Conservation (phyloP, 2,113 vertebrate species). For the Misgurnus anguillicaudatus region DNA sequence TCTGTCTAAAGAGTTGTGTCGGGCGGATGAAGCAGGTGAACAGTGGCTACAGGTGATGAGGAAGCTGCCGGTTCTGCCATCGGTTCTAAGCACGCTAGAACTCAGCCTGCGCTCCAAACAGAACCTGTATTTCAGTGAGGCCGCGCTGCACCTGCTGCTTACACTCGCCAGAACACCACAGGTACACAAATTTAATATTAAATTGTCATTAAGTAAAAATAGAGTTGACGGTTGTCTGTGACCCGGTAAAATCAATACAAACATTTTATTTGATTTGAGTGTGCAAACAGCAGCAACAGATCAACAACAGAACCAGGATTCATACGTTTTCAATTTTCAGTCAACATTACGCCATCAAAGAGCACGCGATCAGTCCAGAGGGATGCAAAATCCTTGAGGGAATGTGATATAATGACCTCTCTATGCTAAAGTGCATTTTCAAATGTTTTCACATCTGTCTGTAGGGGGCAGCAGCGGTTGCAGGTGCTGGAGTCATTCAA, state of each 20-base stretch:
- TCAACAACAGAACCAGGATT: too few relatives aligned
- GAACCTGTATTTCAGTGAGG: slow-evolving; percentile 95
- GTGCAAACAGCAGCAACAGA: too few relatives aligned
- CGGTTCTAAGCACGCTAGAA: slow-evolving; percentile 87
- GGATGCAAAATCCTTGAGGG: too few relatives aligned
- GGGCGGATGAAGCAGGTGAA: slow-evolving; percentile 88
- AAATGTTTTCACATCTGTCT: not conserved
- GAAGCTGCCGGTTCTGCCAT: slow-evolving; percentile 86
- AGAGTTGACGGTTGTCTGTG: too few relatives aligned
- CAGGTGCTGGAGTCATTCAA: slow-evolving; percentile 90
- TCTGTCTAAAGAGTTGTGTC: slow-evolving; percentile 93
- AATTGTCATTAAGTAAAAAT: too few relatives aligned
- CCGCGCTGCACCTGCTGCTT: slow-evolving; percentile 89
- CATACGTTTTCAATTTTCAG: too few relatives aligned
- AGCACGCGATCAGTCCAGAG: too few relatives aligned
- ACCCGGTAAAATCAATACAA: too few relatives aligned
- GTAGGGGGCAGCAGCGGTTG: slow-evolving; percentile 90
- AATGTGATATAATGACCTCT: too few relatives aligned
- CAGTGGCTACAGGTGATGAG: slow-evolving; percentile 89
- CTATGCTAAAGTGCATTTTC: not conserved
- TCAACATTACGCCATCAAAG: too few relatives aligned
- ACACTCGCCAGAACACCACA: slow-evolving; percentile 91
- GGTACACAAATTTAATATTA: slow-evolving; percentile 78
- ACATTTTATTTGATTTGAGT: too few relatives aligned
- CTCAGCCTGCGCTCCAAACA: slow-evolving; percentile 90